phyloP scores from a whole-genome alignment of 2,797 vertebrate species.

The Arvicola amphibius region DNA sequence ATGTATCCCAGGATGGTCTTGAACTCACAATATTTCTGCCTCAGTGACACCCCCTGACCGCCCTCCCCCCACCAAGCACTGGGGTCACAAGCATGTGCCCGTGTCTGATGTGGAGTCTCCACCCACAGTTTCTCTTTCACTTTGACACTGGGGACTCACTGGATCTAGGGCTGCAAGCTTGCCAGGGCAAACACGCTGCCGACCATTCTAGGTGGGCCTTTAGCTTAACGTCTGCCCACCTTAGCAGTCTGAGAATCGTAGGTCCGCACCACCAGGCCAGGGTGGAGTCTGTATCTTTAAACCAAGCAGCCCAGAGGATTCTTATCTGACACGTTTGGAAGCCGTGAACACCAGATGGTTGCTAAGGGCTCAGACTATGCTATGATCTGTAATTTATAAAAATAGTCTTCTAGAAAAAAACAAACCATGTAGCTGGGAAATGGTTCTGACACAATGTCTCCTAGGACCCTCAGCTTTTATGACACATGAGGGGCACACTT shows the following conservation, averaged over 20 bases:
- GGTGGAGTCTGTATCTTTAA: slow-evolving; percentile 39
- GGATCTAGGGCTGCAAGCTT: neutral
- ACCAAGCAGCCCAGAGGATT: neutral
- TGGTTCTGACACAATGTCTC: slow-evolving; percentile 10
- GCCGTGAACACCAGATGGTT: neutral
- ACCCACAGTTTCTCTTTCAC: neutral
- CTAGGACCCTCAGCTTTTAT: neutral
- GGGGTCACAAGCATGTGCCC: neutral
- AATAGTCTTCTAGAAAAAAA: slow-evolving; percentile 33
- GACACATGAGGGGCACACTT: fast-evolving
- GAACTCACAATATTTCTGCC: neutral
- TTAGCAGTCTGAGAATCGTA: neutral
- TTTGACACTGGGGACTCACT: neutral
- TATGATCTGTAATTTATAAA: slow-evolving; percentile 36
- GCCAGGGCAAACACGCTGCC: neutral
- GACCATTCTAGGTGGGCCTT: neutral
- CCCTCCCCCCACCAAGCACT: neutral
- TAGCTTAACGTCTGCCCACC: neutral
- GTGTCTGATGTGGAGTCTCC: neutral
- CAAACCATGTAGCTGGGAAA: neutral
- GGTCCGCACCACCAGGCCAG: neutral
- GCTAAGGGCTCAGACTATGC: neutral
- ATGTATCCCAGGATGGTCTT: neutral
- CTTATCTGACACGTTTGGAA: slow-evolving; percentile 4
- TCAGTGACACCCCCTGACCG: neutral